phyloP scores from a whole-genome alignment of 2,888 invertebrate species.

The Ecliptopera silaceata region DNA sequence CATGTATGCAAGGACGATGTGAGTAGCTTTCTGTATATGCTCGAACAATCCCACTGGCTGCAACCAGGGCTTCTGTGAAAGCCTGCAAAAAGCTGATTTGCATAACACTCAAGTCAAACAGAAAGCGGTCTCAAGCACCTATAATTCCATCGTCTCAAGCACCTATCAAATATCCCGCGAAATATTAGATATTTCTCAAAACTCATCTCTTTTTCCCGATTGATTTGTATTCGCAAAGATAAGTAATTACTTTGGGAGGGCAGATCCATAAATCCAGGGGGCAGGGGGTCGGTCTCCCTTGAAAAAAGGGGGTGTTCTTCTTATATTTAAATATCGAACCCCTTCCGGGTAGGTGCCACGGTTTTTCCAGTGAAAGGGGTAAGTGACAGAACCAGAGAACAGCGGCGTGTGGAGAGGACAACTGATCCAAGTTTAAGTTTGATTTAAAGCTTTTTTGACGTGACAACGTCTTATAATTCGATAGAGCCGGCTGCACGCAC shows the following conservation, averaged over 20 bases:
- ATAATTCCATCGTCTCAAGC: conserved; percentile 21
- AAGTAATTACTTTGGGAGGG: conserved; percentile 80
- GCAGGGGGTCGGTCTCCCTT: conserved; percentile 62
- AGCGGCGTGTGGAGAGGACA: conserved; percentile 44
- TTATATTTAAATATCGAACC: conserved; percentile 84
- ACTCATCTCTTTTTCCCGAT: conserved; percentile 61
- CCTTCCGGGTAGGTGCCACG: conserved; percentile 84
- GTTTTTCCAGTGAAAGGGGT: conserved; percentile 83
- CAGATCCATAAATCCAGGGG: conserved; percentile 81
- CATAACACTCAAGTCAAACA: conserved; percentile 17
- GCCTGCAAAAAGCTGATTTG: conserved; percentile 8
- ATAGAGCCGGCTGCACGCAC: too few relatives aligned
- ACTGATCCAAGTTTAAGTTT: conserved; percentile 8
- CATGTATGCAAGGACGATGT: too few relatives aligned
- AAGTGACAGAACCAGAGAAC: conserved; percentile 80
- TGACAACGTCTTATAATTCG: too few relatives aligned
- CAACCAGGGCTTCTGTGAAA: too few relatives aligned
- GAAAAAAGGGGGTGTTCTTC: conserved; percentile 82
- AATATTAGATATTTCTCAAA: conserved; percentile 40
- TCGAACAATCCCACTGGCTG: too few relatives aligned
- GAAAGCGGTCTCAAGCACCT: conserved; percentile 6
- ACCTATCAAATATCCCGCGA: conserved; percentile 31
- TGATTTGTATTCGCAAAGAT: conserved; percentile 82
- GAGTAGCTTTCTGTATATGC: too few relatives aligned
- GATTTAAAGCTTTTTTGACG: too few relatives aligned